Base-by-base conservation (phyloP, 2,113 vertebrate genomes). In the Malurus melanocephalus region DNA sequence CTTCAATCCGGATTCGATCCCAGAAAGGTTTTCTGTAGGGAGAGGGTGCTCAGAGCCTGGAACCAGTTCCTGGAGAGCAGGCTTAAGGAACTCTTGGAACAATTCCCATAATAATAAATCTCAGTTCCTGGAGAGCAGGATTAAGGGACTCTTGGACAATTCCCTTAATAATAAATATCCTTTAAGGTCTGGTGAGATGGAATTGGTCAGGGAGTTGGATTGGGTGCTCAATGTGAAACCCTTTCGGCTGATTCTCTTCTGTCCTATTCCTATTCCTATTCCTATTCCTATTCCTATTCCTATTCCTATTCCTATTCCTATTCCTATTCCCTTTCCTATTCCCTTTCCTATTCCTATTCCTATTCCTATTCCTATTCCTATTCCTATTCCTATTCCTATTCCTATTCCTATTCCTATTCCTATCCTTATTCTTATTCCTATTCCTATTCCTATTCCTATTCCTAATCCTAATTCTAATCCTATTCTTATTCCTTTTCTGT, bases 261-360 rank as follows among this genome's bases (percentile, higher is more conserved):
- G 1, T 11, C 27, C 75, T 40, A 0, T 2, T 18, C 22, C 57
- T 21, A n/a, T n/a, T n/a, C n/a, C n/a, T 9, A 2, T 28, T 22
- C n/a, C n/a, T 27, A 1, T 57, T n/a, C 21, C 21, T 40, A 8
- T 35, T 27, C 11, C n/a, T 57, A 4, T 35, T 38, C 51, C 28
- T 53, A 10, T 53, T 53, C 16, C 52, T 6, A 1, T 20, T 59
- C 26, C 6, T 13, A 2, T 61, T 15, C 38, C 16, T 28, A 2
- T 19, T 61, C 35, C 35, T 20, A n/a, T n/a, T n/a, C n/a, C n/a
- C n/a, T n/a, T n/a, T n/a, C n/a, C n/a, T n/a, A n/a, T n/a, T 35
- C 9, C 9, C 35, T 0, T 27, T 40, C 24, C 35, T 8, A 0
- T 60, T 60, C 5, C 24, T 32, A 5, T 42, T n/a, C 43, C 30